These are phyloP conservation scores for Tupaia tana DNA, from an alignment of 2,113 vertebrate genomes.

Conservation along the genomic window DNA sequence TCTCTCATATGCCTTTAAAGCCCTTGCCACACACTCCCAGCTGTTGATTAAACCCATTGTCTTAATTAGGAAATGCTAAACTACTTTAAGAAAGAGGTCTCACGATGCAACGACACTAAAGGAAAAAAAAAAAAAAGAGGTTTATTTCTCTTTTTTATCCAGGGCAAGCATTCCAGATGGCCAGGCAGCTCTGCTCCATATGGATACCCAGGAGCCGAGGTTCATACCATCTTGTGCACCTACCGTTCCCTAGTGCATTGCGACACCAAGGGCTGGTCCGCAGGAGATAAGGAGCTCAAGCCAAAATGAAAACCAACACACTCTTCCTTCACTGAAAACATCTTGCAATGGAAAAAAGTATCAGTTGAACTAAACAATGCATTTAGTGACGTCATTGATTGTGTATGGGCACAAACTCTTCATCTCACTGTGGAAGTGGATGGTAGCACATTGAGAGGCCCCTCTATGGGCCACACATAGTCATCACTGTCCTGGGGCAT, in stretches of 20 bases:
- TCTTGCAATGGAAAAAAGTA: neutral
- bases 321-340: neutral
- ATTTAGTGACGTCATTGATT: neutral
- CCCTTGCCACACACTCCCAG: neutral
- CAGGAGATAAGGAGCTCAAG: neutral
- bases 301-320: neutral
- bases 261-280: neutral
- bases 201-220: neutral
- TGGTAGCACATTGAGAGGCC: neutral
- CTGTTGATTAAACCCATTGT: neutral
- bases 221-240: neutral
- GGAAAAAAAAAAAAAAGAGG: neutral
- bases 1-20: neutral
- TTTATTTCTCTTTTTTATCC: neutral
- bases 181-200: neutral
- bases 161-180: neutral
- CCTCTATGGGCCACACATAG: fast-evolving
- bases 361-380: neutral
- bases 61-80: neutral
- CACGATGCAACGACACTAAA: neutral
- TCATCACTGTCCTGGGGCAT: no score
- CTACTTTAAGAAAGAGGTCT: neutral
- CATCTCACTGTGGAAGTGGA: neutral
- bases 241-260: neutral
- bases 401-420: neutral